Conservation (phyloP, 2,888 invertebrate species). For the Erynnis tages region DNA sequence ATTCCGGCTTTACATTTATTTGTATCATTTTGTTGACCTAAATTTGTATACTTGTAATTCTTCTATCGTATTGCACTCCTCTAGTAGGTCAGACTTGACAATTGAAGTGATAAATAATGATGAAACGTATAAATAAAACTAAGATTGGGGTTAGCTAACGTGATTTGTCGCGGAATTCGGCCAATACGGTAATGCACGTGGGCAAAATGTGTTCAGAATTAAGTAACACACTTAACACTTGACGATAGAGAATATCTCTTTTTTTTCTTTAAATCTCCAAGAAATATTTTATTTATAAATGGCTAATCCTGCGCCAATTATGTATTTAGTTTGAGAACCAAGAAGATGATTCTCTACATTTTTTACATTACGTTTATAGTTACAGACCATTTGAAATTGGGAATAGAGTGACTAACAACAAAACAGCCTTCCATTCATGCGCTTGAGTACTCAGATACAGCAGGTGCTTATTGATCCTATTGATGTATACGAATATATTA, state of each 20-base stretch:
- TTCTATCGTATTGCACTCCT: constrained; percentile 18
- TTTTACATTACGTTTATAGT: too few relatives aligned
- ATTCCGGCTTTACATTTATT: constrained; percentile 9
- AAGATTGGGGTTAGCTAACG: constrained; percentile 67
- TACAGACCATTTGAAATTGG: too few relatives aligned
- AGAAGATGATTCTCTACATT: too few relatives aligned
- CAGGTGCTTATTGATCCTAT: too few relatives aligned
- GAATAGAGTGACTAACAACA: too few relatives aligned
- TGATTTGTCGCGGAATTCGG: constrained; percentile 65
- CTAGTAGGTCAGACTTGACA: constrained; percentile 28
- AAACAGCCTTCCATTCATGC: too few relatives aligned
- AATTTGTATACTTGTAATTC: constrained; percentile 4
- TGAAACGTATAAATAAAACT: constrained; percentile 39
- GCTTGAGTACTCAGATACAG: too few relatives aligned
- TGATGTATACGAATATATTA: too few relatives aligned
- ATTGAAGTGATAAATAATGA: constrained; percentile 25
- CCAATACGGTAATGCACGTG: constrained; percentile 59
- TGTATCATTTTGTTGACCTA: neutral
- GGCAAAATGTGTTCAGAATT: constrained; percentile 22
- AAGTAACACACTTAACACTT: neutral
- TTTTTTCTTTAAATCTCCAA: too few relatives aligned
- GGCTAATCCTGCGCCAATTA: too few relatives aligned
- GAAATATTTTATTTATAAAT: too few relatives aligned
- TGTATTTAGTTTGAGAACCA: too few relatives aligned
- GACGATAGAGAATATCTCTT: constrained; percentile 12